phyloP scores from a whole-genome alignment of 2,888 invertebrate genomes.

The Anoncus sp. region DNA sequence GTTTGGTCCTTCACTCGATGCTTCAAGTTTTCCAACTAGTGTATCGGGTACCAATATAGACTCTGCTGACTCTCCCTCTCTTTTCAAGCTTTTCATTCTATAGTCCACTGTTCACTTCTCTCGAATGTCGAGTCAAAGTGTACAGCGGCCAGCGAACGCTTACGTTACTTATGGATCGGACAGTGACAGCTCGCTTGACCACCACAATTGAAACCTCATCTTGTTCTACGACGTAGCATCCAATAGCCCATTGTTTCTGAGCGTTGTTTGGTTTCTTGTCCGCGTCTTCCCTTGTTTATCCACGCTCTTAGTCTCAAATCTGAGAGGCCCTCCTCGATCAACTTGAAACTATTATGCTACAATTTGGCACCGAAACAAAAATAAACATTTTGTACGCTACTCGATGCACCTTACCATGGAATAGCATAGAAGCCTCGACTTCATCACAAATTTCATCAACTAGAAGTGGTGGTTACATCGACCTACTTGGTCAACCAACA shows the following conservation, averaged over 20 bases:
- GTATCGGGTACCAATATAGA: neutral
- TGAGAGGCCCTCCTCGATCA: neutral
- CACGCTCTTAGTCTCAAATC: neutral
- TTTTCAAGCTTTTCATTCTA: constrained; percentile 28
- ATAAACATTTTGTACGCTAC: too few relatives aligned
- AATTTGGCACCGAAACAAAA: neutral
- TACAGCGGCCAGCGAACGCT: neutral
- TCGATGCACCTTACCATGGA: neutral
- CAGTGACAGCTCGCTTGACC: neutral
- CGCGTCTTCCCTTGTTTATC: neutral
- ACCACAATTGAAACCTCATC: neutral
- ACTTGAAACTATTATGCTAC: neutral
- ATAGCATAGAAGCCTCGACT: neutral
- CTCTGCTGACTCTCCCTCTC: constrained; percentile 21
- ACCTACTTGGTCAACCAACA: neutral
- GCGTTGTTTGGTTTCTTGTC: neutral
- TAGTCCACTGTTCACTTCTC: constrained; percentile 14
- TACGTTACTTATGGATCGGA: constrained; percentile 1
- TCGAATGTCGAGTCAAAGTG: neutral
- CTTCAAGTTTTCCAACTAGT: constrained; percentile 47
- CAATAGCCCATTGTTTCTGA: neutral
- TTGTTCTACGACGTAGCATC: neutral
- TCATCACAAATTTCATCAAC: constrained; percentile 3
- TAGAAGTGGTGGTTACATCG: neutral
- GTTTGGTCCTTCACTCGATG: constrained; percentile 32